Conservation (phyloP, 1,140 invertebrate genomes). For the Leguminivora glycinivorella region DNA sequence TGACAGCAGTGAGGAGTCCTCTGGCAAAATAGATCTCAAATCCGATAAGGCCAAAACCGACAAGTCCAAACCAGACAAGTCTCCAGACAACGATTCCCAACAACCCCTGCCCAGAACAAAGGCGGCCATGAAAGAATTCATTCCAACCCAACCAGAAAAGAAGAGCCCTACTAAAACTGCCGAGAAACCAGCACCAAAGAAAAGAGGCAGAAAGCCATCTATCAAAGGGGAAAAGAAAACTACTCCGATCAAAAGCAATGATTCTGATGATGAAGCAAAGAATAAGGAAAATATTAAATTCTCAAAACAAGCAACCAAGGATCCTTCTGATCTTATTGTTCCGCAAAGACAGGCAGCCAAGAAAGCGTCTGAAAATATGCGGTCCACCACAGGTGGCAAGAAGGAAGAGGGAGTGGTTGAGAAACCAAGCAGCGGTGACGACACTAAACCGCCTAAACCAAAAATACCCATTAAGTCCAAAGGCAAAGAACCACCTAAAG, state of each 20-base stretch:
- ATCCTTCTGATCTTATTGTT: slow-evolving; percentile 90
- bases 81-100: slow-evolving; percentile 83
- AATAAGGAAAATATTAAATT: slow-evolving; percentile 81
- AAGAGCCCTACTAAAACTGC: slow-evolving; percentile 53
- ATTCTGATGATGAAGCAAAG: slow-evolving; percentile 72
- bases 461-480: slow-evolving; percentile 62
- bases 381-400: slow-evolving; percentile 77
- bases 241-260: slow-evolving; percentile 56
- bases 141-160: slow-evolving; percentile 70
- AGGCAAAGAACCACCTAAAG: slow-evolving; percentile 61
- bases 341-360: slow-evolving; percentile 94
- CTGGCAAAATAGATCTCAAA: slow-evolving; percentile 59
- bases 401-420: slow-evolving; percentile 68
- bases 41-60: slow-evolving; percentile 70
- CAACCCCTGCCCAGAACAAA: slow-evolving; percentile 86
- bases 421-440: slow-evolving; percentile 61
- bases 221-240: slow-evolving; percentile 66
- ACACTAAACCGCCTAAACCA: slow-evolving; percentile 66
- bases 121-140: slow-evolving; percentile 90
- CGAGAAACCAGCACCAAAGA: slow-evolving; percentile 73
- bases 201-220: slow-evolving; percentile 65
- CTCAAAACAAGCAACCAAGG: slow-evolving; percentile 81
- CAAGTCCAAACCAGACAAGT: slow-evolving; percentile 76
- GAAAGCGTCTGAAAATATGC: slow-evolving; percentile 93
- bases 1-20: slow-evolving; percentile 82